phyloP scores from a whole-genome alignment of 2,113 vertebrate genomes.

The Lophura nycthemera region DNA sequence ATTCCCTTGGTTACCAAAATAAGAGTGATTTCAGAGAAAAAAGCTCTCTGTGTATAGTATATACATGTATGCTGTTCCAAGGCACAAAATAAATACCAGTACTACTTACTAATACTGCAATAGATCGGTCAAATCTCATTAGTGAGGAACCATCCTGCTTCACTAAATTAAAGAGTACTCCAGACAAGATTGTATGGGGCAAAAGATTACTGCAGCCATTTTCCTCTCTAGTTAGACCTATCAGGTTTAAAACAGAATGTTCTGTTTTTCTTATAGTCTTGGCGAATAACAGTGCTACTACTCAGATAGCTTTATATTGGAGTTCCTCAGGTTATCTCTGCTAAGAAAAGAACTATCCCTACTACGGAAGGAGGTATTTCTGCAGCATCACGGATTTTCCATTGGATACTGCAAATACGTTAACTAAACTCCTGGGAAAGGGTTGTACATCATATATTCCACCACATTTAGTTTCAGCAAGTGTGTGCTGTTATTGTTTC shows the following conservation, averaged over 20 bases:
- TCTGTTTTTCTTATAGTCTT: background rate
- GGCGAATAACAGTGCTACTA: background rate
- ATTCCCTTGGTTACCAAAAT: constrained; percentile 55
- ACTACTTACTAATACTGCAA: constrained; percentile 23
- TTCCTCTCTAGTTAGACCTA: background rate
- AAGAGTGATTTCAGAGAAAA: constrained; percentile 31
- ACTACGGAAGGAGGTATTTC: background rate
- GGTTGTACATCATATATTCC: background rate
- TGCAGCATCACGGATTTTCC: background rate
- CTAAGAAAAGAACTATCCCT: background rate
- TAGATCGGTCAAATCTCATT: background rate
- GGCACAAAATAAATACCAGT: constrained; percentile 1
- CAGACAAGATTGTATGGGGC: background rate
- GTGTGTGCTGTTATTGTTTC: background rate
- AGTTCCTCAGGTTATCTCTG: background rate
- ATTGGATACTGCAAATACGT: background rate
- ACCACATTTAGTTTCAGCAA: background rate
- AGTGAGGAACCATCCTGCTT: background rate
- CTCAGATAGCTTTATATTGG: background rate
- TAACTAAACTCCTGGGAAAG: background rate
- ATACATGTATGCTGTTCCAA: constrained; percentile 6
- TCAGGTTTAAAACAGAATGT: background rate
- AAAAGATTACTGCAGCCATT: background rate
- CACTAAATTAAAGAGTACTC: background rate
- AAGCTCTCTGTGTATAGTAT: background rate